Base-by-base conservation (phyloP, 2,113 vertebrate genomes). In the Paratilapia polleni region DNA sequence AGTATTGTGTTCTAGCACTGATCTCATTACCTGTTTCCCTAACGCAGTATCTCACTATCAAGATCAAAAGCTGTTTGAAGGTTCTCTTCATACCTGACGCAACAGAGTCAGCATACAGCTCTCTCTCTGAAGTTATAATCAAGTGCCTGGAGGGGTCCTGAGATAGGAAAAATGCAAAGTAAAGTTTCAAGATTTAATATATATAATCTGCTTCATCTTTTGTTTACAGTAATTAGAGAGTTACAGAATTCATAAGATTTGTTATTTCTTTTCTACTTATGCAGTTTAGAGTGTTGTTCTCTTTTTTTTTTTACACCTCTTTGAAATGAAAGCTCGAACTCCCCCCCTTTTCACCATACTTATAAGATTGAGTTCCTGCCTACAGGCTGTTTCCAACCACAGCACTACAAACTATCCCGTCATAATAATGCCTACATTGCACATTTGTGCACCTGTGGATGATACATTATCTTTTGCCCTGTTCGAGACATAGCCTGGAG, bases 41-140 rank as follows among this genome's bases (percentile, higher is more conserved):
- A 86, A 64, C 22, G 70, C 49, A 34, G 36, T 84, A 62, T 14
- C 47, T 73, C 59, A 87, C 75, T 82, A 70, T 88, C 43, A 78
- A 89, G 89, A 93, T 94, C 91, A 92, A 90, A 93, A 64, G 86
- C 66, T 82, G 85, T 91, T 91, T 89, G 85, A 88, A 82, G 87
- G 49, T 80, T 34, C 43, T 64, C 64, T 80, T 87, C 85, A 84
- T 86, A 86, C 85, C 75, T 86, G 89, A 83, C 20, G 89, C 84
- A 57, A 58, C 77, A 91, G 56, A 88, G 77, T 77, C 49, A 24
- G 77, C 75, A 84, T 66, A 77, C 68, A 80, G 60, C 47, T 56
- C 64, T 31, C 57, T 76, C 82, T 83, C 73, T 88, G 54, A 86
- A 84, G 84, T 79, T 68, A 52, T n/a, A 81, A 10, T 78, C 63